Percentiles rank a stretch among this genome's conserved stretches.
Evolutionary conservation across 2,888 invertebrate genomes (phyloP).

Genomic region (Heliconius ethilla): DNA sequence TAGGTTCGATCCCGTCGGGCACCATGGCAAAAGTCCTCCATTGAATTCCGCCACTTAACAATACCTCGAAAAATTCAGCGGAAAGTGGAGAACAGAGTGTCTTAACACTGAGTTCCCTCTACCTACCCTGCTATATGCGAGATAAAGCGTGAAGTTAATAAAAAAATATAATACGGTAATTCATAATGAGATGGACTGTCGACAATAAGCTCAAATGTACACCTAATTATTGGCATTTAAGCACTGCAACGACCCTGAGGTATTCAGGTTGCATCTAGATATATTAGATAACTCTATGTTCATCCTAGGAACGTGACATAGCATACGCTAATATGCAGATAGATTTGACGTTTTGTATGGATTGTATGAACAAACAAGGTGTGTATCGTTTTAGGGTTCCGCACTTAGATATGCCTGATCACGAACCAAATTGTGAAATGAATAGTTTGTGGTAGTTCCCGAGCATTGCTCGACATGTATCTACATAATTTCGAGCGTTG

Average conservation of each 20-base stretch:
- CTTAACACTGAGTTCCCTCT: too few species aligned
- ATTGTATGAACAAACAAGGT: background rate
- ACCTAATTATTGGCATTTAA: background rate
- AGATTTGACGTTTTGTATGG: background rate
- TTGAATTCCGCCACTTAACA: too few species aligned
- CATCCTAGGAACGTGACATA: background rate
- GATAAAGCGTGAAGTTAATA: too few species aligned
- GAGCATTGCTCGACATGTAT: constrained; percentile 3
- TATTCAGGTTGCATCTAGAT: background rate
- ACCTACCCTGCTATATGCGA: background rate
- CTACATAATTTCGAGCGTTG: background rate
- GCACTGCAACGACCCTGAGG: background rate
- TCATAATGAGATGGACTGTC: background rate
- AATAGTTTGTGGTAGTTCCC: background rate
- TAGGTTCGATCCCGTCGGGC: too few species aligned
- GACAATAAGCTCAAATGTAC: background rate
- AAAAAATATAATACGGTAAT: background rate
- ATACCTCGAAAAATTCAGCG: too few species aligned
- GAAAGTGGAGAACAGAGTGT: too few species aligned
- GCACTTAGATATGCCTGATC: constrained; percentile 5
- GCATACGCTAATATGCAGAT: background rate
- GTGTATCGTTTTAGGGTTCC: constrained; percentile 9
- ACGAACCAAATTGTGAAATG: constrained; percentile 2
- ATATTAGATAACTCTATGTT: constrained; percentile 9
- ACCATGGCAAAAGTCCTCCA: too few species aligned